Percentiles rank a stretch among this genome's conserved stretches.
Conservation (phyloP, 2,888 invertebrate species). For the Polia nebulosa region DNA sequence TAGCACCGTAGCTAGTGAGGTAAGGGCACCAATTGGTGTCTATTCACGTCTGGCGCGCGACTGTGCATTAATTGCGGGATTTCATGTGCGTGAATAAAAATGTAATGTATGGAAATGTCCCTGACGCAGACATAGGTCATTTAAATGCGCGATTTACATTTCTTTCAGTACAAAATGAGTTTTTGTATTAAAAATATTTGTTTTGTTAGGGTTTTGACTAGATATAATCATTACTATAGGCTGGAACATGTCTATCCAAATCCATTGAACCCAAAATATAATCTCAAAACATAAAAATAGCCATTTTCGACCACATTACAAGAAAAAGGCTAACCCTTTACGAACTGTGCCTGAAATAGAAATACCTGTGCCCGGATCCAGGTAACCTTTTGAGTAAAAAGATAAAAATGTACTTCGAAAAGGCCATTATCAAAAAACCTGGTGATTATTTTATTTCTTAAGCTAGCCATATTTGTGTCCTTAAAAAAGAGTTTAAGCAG, state of each 20-base stretch:
- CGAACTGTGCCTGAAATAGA: conserved; percentile 37
- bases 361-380: conserved; percentile 23
- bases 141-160: conserved; percentile 1
- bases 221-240: too few relatives aligned
- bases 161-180: background rate
- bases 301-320: background rate
- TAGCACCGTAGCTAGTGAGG: conserved; percentile 51
- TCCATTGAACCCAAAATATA: background rate
- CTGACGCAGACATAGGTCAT: background rate
- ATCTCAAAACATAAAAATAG: background rate
- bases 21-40: conserved; percentile 48
- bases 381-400: conserved; percentile 44
- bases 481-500: background rate
- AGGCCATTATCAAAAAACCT: conserved; percentile 6
- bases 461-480: background rate
- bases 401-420: conserved; percentile 27
- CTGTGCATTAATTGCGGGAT: conserved; percentile 54
- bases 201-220: background rate
- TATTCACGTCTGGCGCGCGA: conserved; percentile 41
- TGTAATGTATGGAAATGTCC: conserved; percentile 22
- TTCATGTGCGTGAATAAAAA: conserved; percentile 23
- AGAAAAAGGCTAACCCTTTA: conserved; percentile 15
- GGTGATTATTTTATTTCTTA: background rate
- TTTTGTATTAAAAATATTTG: background rate
- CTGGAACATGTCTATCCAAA: conserved; percentile 2